Percentiles rank a stretch among this genome's conserved stretches.
Evolutionary conservation across 2,888 invertebrate species (phyloP).

Genomic region (Ormia ochracea): DNA sequence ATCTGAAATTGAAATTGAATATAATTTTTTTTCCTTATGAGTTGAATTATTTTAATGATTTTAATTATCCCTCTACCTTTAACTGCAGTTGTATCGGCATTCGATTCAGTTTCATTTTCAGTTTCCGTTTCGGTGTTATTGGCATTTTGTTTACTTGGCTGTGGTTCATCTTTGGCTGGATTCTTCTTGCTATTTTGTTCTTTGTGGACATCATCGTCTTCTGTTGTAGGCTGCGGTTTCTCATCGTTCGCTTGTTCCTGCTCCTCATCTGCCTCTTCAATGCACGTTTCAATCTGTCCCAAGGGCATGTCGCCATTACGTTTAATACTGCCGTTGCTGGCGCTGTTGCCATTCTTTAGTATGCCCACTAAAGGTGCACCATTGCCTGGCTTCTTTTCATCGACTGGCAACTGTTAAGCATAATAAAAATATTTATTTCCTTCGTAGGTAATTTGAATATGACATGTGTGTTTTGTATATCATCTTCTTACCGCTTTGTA

Average conservation of each 20-base stretch:
- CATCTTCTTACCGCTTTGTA: conserved; percentile 80
- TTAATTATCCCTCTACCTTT: conserved; percentile 23
- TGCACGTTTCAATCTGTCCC: conserved; percentile 64
- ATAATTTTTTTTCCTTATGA: background rate
- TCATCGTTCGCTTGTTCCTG: conserved; percentile 57
- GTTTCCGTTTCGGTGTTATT: conserved; percentile 19
- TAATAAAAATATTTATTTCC: background rate
- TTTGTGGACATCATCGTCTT: conserved; percentile 17
- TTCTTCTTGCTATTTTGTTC: conserved; percentile 40
- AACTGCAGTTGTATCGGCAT: background rate
- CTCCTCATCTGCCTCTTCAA: conserved; percentile 72
- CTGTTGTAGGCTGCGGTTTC: conserved; percentile 11
- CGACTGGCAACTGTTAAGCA: conserved; percentile 74
- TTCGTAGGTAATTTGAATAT: background rate
- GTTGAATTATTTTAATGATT: background rate
- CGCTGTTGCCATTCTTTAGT: conserved; percentile 75
- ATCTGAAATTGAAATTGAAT: conserved; percentile 26
- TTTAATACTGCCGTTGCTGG: conserved; percentile 65
- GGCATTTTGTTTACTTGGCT: background rate
- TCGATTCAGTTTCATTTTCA: conserved; percentile 23
- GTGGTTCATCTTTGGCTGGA: conserved; percentile 34
- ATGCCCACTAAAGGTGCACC: conserved; percentile 74
- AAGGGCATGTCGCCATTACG: conserved; percentile 67
- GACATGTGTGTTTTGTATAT: conserved; percentile 20
- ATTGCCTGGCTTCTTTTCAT: conserved; percentile 72